Conservation (phyloP, 2,797 vertebrate genomes). For the Micromesistius poutassou region DNA sequence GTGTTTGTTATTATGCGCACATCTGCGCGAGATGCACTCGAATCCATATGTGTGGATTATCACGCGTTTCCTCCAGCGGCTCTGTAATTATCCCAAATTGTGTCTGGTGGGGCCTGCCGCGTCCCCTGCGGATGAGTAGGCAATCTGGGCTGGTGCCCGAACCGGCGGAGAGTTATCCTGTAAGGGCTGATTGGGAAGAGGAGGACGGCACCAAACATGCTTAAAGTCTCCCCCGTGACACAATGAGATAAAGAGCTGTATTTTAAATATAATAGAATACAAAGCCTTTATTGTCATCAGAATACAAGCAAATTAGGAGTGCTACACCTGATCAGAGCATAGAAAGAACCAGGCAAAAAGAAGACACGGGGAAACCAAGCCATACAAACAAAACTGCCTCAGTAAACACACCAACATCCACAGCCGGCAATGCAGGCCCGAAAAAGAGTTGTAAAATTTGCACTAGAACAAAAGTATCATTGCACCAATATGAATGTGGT, state of each 20-base stretch:
- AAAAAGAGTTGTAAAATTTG: no score
- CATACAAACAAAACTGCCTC: no score
- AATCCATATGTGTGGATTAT: constrained; percentile 21
- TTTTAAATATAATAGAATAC: not conserved
- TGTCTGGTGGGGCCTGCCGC: constrained; percentile 46
- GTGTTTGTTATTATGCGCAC: constrained; percentile 13
- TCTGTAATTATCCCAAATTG: constrained; percentile 57
- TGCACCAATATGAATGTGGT: no score
- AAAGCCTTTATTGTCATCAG: not conserved
- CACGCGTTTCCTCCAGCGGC: constrained; percentile 38
- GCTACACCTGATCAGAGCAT: no score
- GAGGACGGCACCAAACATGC: constrained; percentile 41
- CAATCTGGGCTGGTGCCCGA: constrained; percentile 50
- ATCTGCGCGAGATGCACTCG: not conserved
- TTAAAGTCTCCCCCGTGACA: constrained; percentile 22
- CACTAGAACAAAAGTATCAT: no score
- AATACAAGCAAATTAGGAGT: no score
- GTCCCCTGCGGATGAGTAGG: constrained; percentile 32
- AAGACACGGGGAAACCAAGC: no score
- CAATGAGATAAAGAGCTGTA: constrained; percentile 37
- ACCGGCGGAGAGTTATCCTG: constrained; percentile 42
- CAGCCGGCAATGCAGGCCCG: no score
- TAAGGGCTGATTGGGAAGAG: constrained; percentile 49
- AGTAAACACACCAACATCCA: no score
- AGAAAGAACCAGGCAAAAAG: no score